Conservation (phyloP, 2,797 vertebrate species). For the Eurystomus glaucurus region DNA sequence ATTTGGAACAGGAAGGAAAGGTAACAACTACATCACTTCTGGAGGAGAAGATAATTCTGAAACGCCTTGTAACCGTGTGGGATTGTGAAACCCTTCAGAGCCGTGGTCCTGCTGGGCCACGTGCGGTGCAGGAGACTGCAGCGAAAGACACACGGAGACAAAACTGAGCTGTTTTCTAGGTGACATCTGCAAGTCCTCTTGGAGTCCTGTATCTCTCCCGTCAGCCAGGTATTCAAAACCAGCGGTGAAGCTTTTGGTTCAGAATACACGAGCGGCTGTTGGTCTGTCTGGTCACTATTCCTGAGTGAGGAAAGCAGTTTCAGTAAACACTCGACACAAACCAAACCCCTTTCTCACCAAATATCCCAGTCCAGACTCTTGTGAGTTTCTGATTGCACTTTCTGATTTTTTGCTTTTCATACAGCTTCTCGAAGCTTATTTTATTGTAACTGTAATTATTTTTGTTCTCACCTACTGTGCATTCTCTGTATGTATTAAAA, state of each 20-base stretch:
- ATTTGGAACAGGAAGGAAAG: not conserved
- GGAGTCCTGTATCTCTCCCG: not conserved
- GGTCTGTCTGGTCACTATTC: not conserved
- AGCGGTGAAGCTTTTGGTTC: not conserved
- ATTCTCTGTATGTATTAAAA: slow-evolving; percentile 83
- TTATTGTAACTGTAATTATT: slow-evolving; percentile 85
- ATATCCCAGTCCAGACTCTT: slow-evolving; percentile 21
- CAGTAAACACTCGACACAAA: not conserved
- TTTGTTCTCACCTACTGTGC: slow-evolving; percentile 84
- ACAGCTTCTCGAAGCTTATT: slow-evolving; percentile 73
- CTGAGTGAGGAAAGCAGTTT: slow-evolving; percentile 8
- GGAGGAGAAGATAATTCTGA: not conserved
- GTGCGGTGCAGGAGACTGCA: not conserved
- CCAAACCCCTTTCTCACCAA: slow-evolving; percentile 36
- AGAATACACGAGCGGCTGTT: not conserved
- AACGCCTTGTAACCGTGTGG: fast-evolving
- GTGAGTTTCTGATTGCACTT: slow-evolving; percentile 80
- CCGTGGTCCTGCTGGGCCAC: fast-evolving
- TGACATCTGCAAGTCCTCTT: not conserved
- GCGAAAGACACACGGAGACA: not conserved
- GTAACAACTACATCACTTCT: not conserved
- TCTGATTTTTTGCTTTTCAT: slow-evolving; percentile 80
- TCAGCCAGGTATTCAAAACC: not conserved
- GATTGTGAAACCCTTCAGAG: not conserved
- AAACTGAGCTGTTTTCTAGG: slow-evolving; percentile 18